phyloP scores from a whole-genome alignment of 2,888 invertebrate species.

The Acleris emargana region DNA sequence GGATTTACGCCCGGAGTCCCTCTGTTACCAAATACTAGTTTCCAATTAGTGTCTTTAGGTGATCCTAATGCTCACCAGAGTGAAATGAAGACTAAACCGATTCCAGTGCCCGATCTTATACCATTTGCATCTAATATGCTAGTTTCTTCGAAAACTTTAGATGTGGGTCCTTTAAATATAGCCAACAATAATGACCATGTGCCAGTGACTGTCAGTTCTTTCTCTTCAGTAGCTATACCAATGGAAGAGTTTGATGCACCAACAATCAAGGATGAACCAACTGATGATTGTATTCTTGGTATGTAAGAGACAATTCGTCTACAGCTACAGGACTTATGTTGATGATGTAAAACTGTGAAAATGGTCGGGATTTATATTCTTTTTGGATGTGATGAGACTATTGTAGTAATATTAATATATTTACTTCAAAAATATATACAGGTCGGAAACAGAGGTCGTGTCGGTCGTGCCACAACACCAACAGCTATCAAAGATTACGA shows the following conservation, averaged over 20 bases:
- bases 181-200: not conserved
- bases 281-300: conserved; percentile 29
- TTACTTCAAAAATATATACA: too few relatives aligned
- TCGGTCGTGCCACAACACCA: too few relatives aligned
- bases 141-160: not conserved
- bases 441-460: too few relatives aligned
- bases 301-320: conserved; percentile 4
- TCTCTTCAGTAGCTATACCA: not conserved
- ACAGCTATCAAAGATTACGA: too few relatives aligned
- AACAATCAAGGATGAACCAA: not conserved
- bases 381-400: not conserved
- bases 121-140: not conserved
- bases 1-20: not conserved
- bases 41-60: not conserved
- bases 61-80: not conserved
- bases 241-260: not conserved
- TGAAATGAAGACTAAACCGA: not conserved
- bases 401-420: too few relatives aligned
- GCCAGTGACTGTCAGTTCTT: not conserved
- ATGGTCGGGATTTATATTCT: not conserved
- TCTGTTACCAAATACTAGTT: conserved; percentile 13
- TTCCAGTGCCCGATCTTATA: not conserved
- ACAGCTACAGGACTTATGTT: not conserved
- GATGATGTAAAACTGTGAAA: not conserved
- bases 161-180: not conserved